These are phyloP conservation scores for Mactra quadrangularis DNA, from an alignment of 1,140 invertebrate species.

Conservation along the genomic window DNA sequence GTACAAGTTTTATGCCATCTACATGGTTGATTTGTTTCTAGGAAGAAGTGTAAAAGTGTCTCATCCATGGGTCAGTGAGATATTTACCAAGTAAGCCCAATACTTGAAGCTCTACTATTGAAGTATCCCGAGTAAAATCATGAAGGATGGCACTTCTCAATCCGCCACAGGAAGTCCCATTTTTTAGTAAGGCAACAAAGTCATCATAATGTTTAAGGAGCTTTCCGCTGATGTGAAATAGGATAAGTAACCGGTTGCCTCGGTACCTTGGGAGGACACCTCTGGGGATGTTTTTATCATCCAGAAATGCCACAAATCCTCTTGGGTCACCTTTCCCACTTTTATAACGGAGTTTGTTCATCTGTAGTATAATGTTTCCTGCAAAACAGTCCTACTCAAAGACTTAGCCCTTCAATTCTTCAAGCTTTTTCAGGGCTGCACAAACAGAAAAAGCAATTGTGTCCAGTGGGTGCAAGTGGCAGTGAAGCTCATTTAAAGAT, in stretches of 20 bases:
- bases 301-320: background rate
- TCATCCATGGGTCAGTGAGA: conserved; percentile 63
- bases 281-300: background rate
- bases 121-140: conserved; percentile 13
- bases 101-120: conserved; percentile 51
- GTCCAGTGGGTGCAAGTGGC: too few species aligned
- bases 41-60: conserved; percentile 53
- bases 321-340: background rate
- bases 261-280: conserved; percentile 2
- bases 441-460: conserved; percentile 1
- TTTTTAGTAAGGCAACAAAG: background rate
- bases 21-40: conserved; percentile 33
- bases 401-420: background rate
- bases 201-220: background rate
- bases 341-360: conserved; percentile 6
- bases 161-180: conserved; percentile 17
- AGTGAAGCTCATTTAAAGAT: background rate
- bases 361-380: background rate
- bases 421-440: background rate
- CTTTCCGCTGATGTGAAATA: conserved; percentile 1
- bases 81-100: conserved; percentile 61
- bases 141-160: conserved; percentile 11
- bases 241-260: background rate
- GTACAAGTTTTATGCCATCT: conserved; percentile 41
- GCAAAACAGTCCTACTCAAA: background rate